phyloP scores from a whole-genome alignment of 2,888 invertebrate species.

The Harpalus rufipes region DNA sequence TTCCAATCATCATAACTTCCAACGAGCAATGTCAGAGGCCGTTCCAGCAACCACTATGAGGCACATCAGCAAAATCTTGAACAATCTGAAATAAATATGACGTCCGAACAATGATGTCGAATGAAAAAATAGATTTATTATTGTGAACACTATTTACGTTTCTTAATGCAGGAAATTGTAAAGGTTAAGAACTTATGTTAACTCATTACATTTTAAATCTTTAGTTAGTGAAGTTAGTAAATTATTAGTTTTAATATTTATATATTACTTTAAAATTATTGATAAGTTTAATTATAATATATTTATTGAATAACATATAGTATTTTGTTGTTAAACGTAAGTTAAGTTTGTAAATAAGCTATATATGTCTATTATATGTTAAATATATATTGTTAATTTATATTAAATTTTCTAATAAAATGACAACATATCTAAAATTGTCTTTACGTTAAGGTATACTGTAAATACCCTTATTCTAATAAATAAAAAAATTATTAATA shows the following conservation, averaged over 20 bases:
- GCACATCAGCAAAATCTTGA: slow-evolving; percentile 90
- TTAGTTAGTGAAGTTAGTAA: neutral
- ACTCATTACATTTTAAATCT: neutral
- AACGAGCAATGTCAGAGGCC: slow-evolving; percentile 87
- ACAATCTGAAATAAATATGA: slow-evolving; percentile 77
- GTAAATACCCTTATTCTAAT: slow-evolving; percentile 25
- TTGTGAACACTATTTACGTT: slow-evolving; percentile 47
- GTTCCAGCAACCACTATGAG: slow-evolving; percentile 88
- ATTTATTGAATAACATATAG: neutral
- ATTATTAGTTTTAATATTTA: slow-evolving; percentile 7
- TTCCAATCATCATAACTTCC: slow-evolving; percentile 87
- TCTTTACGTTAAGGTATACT: neutral
- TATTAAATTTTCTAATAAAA: slow-evolving; percentile 65
- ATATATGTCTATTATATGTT: slow-evolving; percentile 57
- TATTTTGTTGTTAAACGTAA: slow-evolving; percentile 26
- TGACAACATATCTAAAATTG: slow-evolving; percentile 39
- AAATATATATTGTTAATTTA: slow-evolving; percentile 62
- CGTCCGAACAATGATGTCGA: slow-evolving; percentile 27
- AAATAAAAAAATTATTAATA: neutral
- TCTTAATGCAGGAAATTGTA: slow-evolving; percentile 8
- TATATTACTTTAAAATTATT: neutral
- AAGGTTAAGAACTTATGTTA: neutral
- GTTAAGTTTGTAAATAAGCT: slow-evolving; percentile 15
- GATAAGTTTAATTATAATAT: neutral
- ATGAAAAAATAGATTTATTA: slow-evolving; percentile 2